Base-by-base conservation (phyloP, 2,888 invertebrate species). In the Aplocera efformata region DNA sequence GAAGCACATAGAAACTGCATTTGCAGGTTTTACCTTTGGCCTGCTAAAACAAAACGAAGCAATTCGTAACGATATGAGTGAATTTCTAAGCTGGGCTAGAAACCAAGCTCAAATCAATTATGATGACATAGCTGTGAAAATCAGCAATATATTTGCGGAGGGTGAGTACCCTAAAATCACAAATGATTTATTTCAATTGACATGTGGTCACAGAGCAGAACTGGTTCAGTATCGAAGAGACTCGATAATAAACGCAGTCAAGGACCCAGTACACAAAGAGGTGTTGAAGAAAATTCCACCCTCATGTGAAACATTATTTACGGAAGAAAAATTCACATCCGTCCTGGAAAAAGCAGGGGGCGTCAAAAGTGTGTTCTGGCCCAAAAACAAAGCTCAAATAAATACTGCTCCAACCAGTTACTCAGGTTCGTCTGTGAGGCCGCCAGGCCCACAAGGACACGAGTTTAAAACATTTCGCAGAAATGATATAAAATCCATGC, bases 161-260 rank as follows among this genome's bases (percentile, higher is more conserved):
- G n/a, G n/a, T n/a, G n/a, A n/a, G n/a, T n/a, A n/a, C n/a, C n/a
- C n/a, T n/a, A n/a, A n/a, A n/a, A n/a, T n/a, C n/a, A n/a, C n/a
- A n/a, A n/a, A n/a, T n/a, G n/a, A n/a, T 30, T 9, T 21, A 6
- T 30, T 30, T n/a, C 27, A 28, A 13, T 3, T 28, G n/a, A 13
- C 27, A 1, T 28, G 27, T n/a, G 27, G 27, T n/a, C 30, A 30
- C 21, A 30, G 30, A 30, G 30, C 30, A 3, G 30, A 30, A 7
- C 6, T 30, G 6, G 9, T 30, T 0, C 8, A 30, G 6, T 9
- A 30, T 7, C 20, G 30, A 1, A 20, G 27, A 7, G 30, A 30
- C n/a, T n/a, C 30, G 3, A 21, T 30, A 9, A 9, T 30, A 20
- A 3, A 1, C 9, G 9, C 9, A 3, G 21, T 30, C 1, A 30